phyloP scores from a whole-genome alignment of 53 echinoderm and acorn worm species.

The Henricia sp. region DNA sequence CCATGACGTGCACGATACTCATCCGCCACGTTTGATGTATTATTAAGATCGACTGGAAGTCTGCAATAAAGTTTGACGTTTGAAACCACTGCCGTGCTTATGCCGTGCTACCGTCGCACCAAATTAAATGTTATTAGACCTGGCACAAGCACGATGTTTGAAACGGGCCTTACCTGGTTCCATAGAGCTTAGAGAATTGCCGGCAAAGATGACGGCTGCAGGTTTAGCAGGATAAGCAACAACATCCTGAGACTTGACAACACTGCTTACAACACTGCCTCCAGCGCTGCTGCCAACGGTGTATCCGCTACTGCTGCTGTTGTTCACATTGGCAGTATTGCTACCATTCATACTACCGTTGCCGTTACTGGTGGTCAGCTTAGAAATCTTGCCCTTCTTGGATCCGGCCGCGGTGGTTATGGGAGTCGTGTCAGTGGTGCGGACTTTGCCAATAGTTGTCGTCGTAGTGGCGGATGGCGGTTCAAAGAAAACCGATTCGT shows the following conservation, averaged over 20 bases:
- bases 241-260: slow-evolving; percentile 35
- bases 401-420: slow-evolving; percentile 59
- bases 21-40: too few relatives aligned
- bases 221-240: slow-evolving; percentile 41
- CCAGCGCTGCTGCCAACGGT: too few relatives aligned
- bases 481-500: slow-evolving; percentile 82
- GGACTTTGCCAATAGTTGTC: slow-evolving; percentile 93
- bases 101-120: too few relatives aligned
- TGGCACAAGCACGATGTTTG: too few relatives aligned
- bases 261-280: too few relatives aligned
- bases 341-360: slow-evolving; percentile 46
- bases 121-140: too few relatives aligned
- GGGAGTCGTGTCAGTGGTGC: slow-evolving; percentile 80
- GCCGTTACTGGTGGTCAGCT: slow-evolving; percentile 37
- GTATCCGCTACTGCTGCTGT: slow-evolving; percentile 52
- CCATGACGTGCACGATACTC: too few relatives aligned
- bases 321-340: slow-evolving; percentile 53
- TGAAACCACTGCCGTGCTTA: too few relatives aligned
- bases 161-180: slow-evolving; percentile 32
- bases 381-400: slow-evolving; percentile 71
- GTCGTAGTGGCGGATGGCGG: slow-evolving; percentile 98
- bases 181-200: not conserved
- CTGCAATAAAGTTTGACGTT: too few relatives aligned
- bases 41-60: too few relatives aligned
- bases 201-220: slow-evolving; percentile 36